Evolutionary conservation across 2,113 vertebrate species (phyloP), one percentile per base, ranked within the genome.

Genomic region (Buteo buteo): DNA sequence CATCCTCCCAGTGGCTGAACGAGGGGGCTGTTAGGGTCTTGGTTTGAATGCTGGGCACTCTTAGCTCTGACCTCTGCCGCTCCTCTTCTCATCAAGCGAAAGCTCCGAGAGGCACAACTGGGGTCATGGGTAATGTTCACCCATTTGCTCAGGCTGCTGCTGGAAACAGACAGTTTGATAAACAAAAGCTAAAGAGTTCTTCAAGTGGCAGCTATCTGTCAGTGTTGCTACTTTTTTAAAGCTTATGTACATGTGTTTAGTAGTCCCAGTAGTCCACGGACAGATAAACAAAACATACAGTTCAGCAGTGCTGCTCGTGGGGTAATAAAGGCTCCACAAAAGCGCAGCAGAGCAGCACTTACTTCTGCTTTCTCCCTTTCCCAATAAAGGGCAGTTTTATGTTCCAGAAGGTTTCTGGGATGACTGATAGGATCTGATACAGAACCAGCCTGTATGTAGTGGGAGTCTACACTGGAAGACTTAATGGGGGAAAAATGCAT

Each of bases 71-170:
- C 38, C 31, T 65, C 59, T 28, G 19, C 44, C 0, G 5, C 38
- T 67, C 18, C 25, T 10, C 8, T 34, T 54, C 29, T 44, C 52
- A 31, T 13, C 4, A 11, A 77, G 47, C 18, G 14, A 40, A 73
- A 62, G 7, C 62, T 88, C 55, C 0, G 0, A 47, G 34, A 38
- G 42, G n/a, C 15, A 22, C 38, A 47, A 13, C 13, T 3, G 2
- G 57, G 57, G 8, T 7, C 18, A 13, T 4, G 22, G 29, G 38
- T 54, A 31, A 7, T 5, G 10, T 28, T 86, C 32, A 40, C 20
- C 13, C 69, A 3, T 73, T 80, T 62, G 45, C 40, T 73, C 82
- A 38, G 31, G 6, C 42, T 82, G 34, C 61, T 78, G 59, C 52
- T 52, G 52, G 24, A 40, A 47, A 45, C 11, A 71, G 38, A 28